These are phyloP conservation scores for Andrena flavipes DNA, from an alignment of 2,888 invertebrate species.

Conservation along the genomic window DNA sequence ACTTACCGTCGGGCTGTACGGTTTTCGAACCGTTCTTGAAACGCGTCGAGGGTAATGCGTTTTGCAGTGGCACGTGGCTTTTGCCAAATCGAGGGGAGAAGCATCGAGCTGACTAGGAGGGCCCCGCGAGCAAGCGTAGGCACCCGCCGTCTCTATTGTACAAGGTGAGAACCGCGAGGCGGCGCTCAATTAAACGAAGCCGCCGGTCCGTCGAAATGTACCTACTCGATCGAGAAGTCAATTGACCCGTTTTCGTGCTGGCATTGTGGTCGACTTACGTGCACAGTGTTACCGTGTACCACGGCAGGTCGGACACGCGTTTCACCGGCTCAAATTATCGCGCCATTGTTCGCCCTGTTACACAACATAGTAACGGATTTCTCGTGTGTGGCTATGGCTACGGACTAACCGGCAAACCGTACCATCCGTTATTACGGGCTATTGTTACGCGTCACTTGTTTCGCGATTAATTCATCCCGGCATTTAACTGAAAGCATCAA, in stretches of 20 bases:
- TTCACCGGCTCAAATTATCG: conserved; percentile 76
- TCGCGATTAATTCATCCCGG: conserved; percentile 51
- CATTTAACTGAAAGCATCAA: conserved; percentile 12
- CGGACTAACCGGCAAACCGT: conserved; percentile 70
- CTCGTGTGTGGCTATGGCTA: conserved; percentile 39
- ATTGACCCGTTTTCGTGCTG: conserved; percentile 56
- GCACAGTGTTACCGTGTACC: conserved; percentile 22
- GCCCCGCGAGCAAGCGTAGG: too few species aligned
- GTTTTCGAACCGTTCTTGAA: too few species aligned
- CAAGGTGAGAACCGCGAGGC: background rate
- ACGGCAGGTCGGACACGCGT: conserved; percentile 46
- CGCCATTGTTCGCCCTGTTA: conserved; percentile 76
- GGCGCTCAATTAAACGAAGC: conserved; percentile 2
- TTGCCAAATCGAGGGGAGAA: too few species aligned
- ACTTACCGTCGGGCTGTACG: too few species aligned
- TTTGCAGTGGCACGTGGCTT: too few species aligned
- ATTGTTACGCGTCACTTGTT: conserved; percentile 66
- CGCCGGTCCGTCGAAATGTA: conserved; percentile 45
- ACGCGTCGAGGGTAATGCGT: too few species aligned
- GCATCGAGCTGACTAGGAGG: too few species aligned
- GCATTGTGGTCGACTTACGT: conserved; percentile 69
- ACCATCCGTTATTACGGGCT: conserved; percentile 73
- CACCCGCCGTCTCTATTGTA: too few species aligned
- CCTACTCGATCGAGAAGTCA: conserved; percentile 60
- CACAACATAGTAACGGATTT: conserved; percentile 71